phyloP scores from a whole-genome alignment of 2,888 invertebrate genomes.

The Mimachlamys varia region DNA sequence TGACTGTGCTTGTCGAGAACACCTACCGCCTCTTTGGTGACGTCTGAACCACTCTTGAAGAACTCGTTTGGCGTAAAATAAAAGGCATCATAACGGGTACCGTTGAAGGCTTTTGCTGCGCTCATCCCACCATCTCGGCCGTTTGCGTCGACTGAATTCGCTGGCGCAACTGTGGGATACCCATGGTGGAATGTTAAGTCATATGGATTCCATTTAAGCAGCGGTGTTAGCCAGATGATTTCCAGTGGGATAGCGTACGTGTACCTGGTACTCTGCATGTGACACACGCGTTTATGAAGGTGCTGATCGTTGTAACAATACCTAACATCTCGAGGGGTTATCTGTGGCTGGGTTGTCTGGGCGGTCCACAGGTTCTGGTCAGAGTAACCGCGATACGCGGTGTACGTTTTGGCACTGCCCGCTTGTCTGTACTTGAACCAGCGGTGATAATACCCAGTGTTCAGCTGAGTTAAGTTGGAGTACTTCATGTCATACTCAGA shows the following conservation, averaged over 20 bases:
- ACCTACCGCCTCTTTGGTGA: constrained; percentile 57
- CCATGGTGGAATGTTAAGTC: constrained; percentile 57
- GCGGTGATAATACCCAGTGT: constrained; percentile 66
- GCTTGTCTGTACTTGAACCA: constrained; percentile 55
- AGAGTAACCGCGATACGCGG: constrained; percentile 58
- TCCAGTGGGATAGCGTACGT: constrained; percentile 75
- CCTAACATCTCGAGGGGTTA: constrained; percentile 50
- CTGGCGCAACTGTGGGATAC: neutral
- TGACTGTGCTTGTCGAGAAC: constrained; percentile 49
- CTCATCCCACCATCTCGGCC: constrained; percentile 59
- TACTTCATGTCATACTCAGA: constrained; percentile 50
- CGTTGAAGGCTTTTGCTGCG: constrained; percentile 60
- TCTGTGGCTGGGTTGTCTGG: constrained; percentile 57
- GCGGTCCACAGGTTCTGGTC: constrained; percentile 58
- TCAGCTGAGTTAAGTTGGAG: constrained; percentile 53
- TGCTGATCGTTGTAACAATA: constrained; percentile 41
- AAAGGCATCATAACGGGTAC: constrained; percentile 54
- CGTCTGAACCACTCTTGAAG: constrained; percentile 63
- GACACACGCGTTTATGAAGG: constrained; percentile 49
- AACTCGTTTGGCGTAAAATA: constrained; percentile 65
- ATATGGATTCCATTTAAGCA: constrained; percentile 74
- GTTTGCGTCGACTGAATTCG: constrained; percentile 15
- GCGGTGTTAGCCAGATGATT: constrained; percentile 72
- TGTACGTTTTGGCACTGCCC: constrained; percentile 61
- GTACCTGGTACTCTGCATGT: constrained; percentile 52